These are phyloP conservation scores for Charaxes varanes DNA, from an alignment of 1,140 invertebrate genomes.

Conservation along the genomic window DNA sequence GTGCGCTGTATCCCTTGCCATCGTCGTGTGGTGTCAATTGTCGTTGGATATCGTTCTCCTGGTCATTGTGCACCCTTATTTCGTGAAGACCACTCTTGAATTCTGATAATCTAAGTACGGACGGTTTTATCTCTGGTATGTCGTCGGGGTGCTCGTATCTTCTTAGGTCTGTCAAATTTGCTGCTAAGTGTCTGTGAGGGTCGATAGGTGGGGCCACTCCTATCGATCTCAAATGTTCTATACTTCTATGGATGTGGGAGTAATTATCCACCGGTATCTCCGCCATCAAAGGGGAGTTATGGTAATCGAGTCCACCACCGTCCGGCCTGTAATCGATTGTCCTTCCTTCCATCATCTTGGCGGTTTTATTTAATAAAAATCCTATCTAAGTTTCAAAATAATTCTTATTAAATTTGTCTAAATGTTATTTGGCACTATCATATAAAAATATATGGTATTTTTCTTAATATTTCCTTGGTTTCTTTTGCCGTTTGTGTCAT, in stretches of 20 bases:
- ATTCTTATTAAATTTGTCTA: slow-evolving; percentile 28
- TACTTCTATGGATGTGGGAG: slow-evolving; percentile 79
- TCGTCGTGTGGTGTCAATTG: slow-evolving; percentile 66
- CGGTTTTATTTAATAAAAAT: slow-evolving; percentile 38
- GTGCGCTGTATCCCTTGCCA: slow-evolving; percentile 74
- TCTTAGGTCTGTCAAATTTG: slow-evolving; percentile 69
- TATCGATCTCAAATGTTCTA: slow-evolving; percentile 78
- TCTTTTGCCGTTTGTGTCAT: slow-evolving; percentile 53
- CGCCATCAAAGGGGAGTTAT: slow-evolving; percentile 77
- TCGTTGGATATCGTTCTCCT: slow-evolving; percentile 64
- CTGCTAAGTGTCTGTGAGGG: slow-evolving; percentile 65
- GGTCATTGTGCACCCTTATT: slow-evolving; percentile 52
- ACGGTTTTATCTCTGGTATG: slow-evolving; percentile 73
- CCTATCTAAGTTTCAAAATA: slow-evolving; percentile 60
- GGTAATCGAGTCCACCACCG: slow-evolving; percentile 75
- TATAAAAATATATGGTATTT: slow-evolving; percentile 58
- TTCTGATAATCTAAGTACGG: slow-evolving; percentile 68
- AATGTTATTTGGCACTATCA: slow-evolving; percentile 66
- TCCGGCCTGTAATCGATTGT: slow-evolving; percentile 75
- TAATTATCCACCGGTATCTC: slow-evolving; percentile 77
- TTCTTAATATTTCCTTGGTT: slow-evolving; percentile 42
- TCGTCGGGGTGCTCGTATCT: slow-evolving; percentile 72
- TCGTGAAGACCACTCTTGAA: slow-evolving; percentile 70
- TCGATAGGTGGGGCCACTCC: slow-evolving; percentile 75
- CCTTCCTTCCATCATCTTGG: slow-evolving; percentile 76